Evolutionary conservation across 2,113 vertebrate species (phyloP).

Genomic region (Pangasianodon hypophthalmus): DNA sequence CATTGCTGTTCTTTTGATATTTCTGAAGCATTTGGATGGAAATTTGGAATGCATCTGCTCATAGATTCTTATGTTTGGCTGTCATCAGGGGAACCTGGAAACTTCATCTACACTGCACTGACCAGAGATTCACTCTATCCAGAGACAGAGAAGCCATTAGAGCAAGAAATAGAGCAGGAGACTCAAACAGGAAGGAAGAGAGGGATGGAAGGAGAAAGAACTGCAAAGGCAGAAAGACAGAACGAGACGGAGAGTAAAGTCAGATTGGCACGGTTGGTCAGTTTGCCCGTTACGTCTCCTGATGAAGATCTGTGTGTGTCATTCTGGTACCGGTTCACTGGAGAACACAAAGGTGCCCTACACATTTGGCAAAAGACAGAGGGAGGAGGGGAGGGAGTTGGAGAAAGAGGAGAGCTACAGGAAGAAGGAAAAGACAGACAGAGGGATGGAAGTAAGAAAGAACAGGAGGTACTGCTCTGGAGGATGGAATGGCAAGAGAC

Average conservation of each 20-base stretch:
- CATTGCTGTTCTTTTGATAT: background rate
- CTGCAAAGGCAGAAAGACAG: conserved; percentile 65
- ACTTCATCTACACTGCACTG: conserved; percentile 89
- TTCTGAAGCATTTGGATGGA: background rate
- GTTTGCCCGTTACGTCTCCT: conserved; percentile 77
- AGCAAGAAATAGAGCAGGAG: background rate
- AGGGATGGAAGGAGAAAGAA: conserved; percentile 6
- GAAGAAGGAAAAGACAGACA: conserved; percentile 68
- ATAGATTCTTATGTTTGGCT: conserved; percentile 9
- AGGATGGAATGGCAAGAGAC: conserved; percentile 77
- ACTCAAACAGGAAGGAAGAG: background rate
- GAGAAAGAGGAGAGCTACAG: background rate
- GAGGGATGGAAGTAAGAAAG: conserved; percentile 56
- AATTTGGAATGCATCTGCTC: background rate
- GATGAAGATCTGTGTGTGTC: conserved; percentile 87
- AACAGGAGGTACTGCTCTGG: conserved; percentile 76
- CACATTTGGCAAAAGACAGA: conserved; percentile 82
- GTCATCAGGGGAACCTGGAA: conserved; percentile 81
- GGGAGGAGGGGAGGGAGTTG: conserved; percentile 60
- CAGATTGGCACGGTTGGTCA: conserved; percentile 65
- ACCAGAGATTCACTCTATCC: conserved; percentile 50
- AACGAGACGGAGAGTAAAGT: conserved; percentile 69
- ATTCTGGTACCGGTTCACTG: conserved; percentile 92
- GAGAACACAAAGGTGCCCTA: conserved; percentile 77
- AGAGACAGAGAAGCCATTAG: conserved; percentile 46